Base-by-base conservation (phyloP, 2,113 vertebrate genomes). In the Ornithorhynchus anatinus region DNA sequence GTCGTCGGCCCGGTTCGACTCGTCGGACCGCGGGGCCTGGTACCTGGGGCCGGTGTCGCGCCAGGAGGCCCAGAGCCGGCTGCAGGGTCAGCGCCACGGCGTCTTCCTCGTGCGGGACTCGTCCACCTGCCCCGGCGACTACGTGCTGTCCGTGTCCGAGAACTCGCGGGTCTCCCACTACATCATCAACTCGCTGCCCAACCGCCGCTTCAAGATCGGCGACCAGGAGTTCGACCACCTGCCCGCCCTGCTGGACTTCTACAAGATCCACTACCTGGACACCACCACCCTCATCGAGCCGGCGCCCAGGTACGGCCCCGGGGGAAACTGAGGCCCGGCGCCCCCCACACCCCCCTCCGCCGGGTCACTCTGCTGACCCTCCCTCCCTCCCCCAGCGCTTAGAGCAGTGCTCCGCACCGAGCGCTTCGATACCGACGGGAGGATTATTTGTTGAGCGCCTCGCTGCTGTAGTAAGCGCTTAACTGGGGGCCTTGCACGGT, bases 241-340 rank as follows among this genome's bases (percentile, higher is more conserved):
- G 63, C 91, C 97, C 0, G 96, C 96, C 5, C 93, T 99, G 71
- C 92, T 99, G 84, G 98, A 99, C 85, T 99, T 99, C 91, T 99
- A 99, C 92, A 98, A 98, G 91, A 98, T 97, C 90, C 98, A 99
- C 89, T 99, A 99, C 92, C 91, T 99, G 94, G 98, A 99, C 75
- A 99, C 98, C 57, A 99, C 98, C 81, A 99, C 97, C 29, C 94
- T 99, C 31, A 96, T 99, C 77, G 97, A 99, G 88, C 96, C 98
- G 44, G 97, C 97, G 23, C 90, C 96, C 89, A 97, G 96, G 97
- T 99, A 93, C n/a, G n/a, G n/a, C n/a, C n/a, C n/a, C n/a, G n/a
- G n/a, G n/a, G n/a, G n/a, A n/a, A n/a, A n/a, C n/a, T n/a, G n/a
- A n/a, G n/a, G n/a, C n/a, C n/a, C n/a, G n/a, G n/a, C n/a, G n/a